Base-by-base conservation (phyloP, 2,888 invertebrate species). In the Andrena trimmerana region DNA sequence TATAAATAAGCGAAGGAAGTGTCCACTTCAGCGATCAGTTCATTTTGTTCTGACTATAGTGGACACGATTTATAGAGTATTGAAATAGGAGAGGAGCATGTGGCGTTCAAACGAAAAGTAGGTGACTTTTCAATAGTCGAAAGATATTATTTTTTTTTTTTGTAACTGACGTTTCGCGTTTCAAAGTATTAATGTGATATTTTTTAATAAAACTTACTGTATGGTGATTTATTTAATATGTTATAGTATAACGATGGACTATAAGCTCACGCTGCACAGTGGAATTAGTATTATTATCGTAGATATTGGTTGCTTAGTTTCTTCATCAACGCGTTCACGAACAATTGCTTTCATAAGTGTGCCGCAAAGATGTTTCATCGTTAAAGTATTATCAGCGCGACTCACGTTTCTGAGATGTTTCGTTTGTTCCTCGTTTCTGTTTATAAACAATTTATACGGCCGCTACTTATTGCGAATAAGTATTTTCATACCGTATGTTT, bases 221-320 rank as follows among this genome's bases (percentile, higher is more conserved):
- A 7, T 8, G 6, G 2, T 24, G 10, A 27, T 16, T 65, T 16
- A 42, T 42, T 42, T 65, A 42, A 65, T 42, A 48, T 24, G 13
- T 63, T 13, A 5, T 2, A 13, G 13, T 36, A 36, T 20, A 24
- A 24, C 42, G 42, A 42, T 13, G 42, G 42, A 42, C 8, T 10
- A 48, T 7, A 29, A 29, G 6, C 2, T 16, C 0, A 65, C 13
- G 7, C 20, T 60, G 7, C 3, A 24, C 16, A 1, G 27, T 54
- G 33, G 1, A n/a, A 13, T 16, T 63, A 20, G 2, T 72, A 65
- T 72, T 52, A 29, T 72, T 63, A 3, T 29, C 42, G 29, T 65
- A 59, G 42, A 27, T 8, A 27, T 57, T 42, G 5, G 2, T 54
- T 69, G 27, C 29, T 59, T 48, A 29, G 20, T 59, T n/a, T 59